Percentiles rank a stretch among this genome's conserved stretches.
Conservation (phyloP, 2,888 invertebrate genomes). For the Amphiduros pacificus region DNA sequence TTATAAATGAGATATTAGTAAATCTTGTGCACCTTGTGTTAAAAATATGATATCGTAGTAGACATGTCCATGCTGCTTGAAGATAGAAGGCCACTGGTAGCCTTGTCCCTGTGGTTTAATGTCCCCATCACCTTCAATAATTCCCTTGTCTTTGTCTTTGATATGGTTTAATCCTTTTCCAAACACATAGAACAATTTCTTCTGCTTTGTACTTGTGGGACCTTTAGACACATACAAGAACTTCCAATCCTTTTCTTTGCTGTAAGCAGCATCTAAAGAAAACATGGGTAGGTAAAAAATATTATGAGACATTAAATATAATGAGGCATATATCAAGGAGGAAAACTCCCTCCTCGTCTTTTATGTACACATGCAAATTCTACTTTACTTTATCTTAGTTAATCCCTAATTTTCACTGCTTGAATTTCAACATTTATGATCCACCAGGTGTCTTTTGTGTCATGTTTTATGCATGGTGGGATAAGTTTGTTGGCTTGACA, state of each 20-base stretch:
- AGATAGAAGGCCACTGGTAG: constrained; percentile 38
- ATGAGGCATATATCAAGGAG: neutral
- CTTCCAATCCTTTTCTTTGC: constrained; percentile 42
- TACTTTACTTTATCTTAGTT: no score
- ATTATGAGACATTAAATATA: neutral
- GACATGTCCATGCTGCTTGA: constrained; percentile 40
- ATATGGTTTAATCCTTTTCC: constrained; percentile 41
- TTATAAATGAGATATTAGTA: no score
- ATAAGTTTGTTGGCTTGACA: no score
- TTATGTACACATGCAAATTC: no score
- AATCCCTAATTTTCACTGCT: no score
- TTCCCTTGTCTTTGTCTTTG: neutral
- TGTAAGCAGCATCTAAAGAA: constrained; percentile 35
- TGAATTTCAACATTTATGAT: no score
- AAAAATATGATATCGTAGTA: constrained; percentile 39
- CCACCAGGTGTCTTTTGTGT: no score
- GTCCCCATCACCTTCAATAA: neutral
- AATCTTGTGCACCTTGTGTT: constrained; percentile 37
- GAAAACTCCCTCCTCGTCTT: no score
- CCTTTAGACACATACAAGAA: constrained; percentile 48
- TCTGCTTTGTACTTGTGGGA: constrained; percentile 41
- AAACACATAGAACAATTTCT: constrained; percentile 51
- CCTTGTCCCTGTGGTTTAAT: constrained; percentile 23
- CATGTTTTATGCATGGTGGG: no score
- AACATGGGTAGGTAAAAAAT: no score